Base-by-base conservation (phyloP, 64 coral and sea anemone genomes). In the Hydrozoanthus tunicans region DNA sequence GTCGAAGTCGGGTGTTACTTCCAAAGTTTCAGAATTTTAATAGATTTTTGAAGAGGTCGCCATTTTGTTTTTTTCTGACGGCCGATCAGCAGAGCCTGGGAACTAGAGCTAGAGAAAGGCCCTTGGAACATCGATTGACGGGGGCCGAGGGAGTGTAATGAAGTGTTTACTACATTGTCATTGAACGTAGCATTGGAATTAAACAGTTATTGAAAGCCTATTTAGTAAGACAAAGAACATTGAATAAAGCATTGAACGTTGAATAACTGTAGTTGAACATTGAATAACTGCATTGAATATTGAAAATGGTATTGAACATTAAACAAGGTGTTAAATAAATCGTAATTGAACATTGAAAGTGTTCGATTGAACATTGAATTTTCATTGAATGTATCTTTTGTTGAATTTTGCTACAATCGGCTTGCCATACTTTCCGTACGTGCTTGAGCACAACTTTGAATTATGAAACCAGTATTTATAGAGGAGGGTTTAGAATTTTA, bases 361-460 rank as follows among this genome's bases (percentile, higher is more conserved):
- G 9, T 62, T 27, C 12, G n/a, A 81, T 63, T 81, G 58, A 81
- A 81, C 53, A 64, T 81, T 32, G 79, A 60, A 64, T 64, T 81
- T 8, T n/a, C 58, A 32, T 60, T 80, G 17, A 80, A 25, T 80
- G 78, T 60, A 58, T 57, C 32, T 20, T 59, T 80, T 61, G 23
- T 62, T 80, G n/a, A 80, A 62, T 51, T 9, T 60, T 61, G 53
- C 51, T 78, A 78, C 77, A 79, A 79, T 79, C 52, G 77, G 77
- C 53, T 56, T 79, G 77, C 77, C 51, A 78, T 57, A 77, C 25
- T 43, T 43, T 43, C 32, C 32, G 32, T 43, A 43, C 32, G 32
- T 43, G 32, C 32, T 43, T 43, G 32, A 43, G 32, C 32, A 2
- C 32, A 43, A 43, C 32, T 43, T 43, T 43, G 32, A 43, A 43